Evolutionary conservation across 2,113 vertebrate genomes (phyloP).

Genomic region (Rhagologus leucostigma): DNA sequence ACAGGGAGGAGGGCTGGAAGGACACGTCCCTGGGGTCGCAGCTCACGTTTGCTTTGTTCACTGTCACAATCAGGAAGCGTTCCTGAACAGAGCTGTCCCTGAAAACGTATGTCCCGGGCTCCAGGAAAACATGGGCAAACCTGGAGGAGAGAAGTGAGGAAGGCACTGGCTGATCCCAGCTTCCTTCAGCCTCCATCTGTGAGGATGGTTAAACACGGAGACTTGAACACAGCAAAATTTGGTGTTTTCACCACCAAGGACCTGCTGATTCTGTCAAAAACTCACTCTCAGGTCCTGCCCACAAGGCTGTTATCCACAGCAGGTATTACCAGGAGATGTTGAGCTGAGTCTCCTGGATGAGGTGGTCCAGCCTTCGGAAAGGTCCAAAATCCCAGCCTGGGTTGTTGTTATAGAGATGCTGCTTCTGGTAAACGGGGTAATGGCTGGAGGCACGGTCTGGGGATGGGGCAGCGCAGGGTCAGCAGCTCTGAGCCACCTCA

Average conservation of each 20-base stretch:
- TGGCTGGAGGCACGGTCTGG: constrained; percentile 84
- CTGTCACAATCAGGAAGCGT: constrained; percentile 79
- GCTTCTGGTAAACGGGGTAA: constrained; percentile 89
- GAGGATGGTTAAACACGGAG: not conserved
- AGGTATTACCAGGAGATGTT: constrained; percentile 80
- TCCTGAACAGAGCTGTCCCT: constrained; percentile 77
- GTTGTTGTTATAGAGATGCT: constrained; percentile 90
- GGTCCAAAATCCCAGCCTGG: constrained; percentile 88
- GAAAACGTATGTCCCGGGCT: constrained; percentile 86
- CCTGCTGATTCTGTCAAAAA: not conserved
- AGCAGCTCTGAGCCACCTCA: not conserved
- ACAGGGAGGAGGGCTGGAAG: constrained; percentile 85
- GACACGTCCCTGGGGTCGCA: constrained; percentile 67
- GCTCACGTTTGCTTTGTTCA: constrained; percentile 72
- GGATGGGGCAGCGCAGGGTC: not conserved
- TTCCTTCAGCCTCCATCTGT: not conserved
- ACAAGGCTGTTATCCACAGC: not conserved
- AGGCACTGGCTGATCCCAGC: not conserved
- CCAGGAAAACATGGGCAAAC: constrained; percentile 89
- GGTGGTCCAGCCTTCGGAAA: constrained; percentile 81
- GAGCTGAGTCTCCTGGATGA: constrained; percentile 82
- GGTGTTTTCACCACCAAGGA: not conserved
- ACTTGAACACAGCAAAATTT: not conserved
- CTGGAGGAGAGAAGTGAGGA: constrained; percentile 39
- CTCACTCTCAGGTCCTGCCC: not conserved